phyloP scores from a whole-genome alignment of 2,113 vertebrate genomes.

The Psophia crepitans region DNA sequence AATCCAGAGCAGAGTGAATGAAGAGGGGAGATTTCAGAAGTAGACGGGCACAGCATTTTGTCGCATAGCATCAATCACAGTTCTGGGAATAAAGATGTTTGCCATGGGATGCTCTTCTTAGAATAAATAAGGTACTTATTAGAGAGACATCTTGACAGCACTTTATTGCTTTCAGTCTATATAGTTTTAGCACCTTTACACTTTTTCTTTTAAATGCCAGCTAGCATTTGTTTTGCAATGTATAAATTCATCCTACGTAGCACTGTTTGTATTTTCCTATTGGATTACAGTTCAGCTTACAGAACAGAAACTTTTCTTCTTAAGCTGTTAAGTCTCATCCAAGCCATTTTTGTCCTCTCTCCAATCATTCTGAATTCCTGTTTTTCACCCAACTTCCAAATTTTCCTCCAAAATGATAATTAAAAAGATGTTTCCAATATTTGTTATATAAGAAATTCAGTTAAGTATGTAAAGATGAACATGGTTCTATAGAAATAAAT shows the following conservation, averaged over 20 bases:
- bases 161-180: not conserved
- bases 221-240: not conserved
- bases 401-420: not conserved
- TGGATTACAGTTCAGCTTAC: not conserved
- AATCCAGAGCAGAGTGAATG: not conserved
- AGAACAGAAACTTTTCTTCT: not conserved
- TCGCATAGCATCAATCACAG: not conserved
- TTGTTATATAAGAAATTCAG: not conserved
- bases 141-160: not conserved
- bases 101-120: not conserved
- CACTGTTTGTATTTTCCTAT: not conserved
- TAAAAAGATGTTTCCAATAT: not conserved
- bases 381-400: not conserved
- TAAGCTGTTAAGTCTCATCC: not conserved
- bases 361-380: not conserved
- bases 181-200: not conserved
- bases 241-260: not conserved
- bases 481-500: not conserved
- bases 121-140: not conserved
- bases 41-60: not conserved
- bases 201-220: not conserved
- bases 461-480: not conserved
- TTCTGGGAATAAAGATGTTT: not conserved
- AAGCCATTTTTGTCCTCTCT: not conserved
- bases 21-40: not conserved